Percentiles rank a stretch among this genome's conserved stretches.
These are phyloP conservation scores for Gambusia yucatana DNA, from an alignment of 2,797 vertebrate genomes.

Conservation along the genomic window DNA sequence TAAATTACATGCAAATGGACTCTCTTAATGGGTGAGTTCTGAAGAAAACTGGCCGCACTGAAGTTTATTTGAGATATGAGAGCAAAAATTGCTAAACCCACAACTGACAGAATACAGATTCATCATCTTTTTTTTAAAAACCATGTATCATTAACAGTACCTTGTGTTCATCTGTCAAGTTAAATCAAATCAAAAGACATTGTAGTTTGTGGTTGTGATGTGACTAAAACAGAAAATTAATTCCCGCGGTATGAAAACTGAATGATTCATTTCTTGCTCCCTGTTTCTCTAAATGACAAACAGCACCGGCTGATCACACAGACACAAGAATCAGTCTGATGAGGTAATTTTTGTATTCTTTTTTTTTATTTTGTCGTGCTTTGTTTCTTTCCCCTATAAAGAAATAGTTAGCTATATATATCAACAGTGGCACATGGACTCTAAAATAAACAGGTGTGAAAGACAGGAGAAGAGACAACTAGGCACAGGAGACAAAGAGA, in stretches of 20 bases:
- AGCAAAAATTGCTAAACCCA: not conserved
- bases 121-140: not conserved
- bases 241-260: not conserved
- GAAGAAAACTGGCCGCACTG: not conserved
- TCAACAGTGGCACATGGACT: constrained; percentile 85
- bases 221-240: not conserved
- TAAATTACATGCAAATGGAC: not conserved
- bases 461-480: constrained; percentile 76
- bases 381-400: constrained; percentile 87
- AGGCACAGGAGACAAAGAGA: constrained; percentile 74
- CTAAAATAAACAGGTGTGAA: constrained; percentile 80
- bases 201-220: not conserved
- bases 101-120: not conserved
- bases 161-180: not conserved
- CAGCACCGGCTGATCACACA: constrained; percentile 50
- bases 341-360: constrained; percentile 66
- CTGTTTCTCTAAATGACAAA: constrained; percentile 47
- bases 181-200: not conserved
- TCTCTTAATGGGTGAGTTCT: not conserved
- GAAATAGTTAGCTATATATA: constrained; percentile 89
- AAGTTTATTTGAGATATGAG: not conserved
- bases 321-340: constrained; percentile 45
- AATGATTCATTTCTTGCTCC: not conserved
- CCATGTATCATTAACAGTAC: not conserved
- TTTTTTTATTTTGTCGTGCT: constrained; percentile 87